phyloP scores from a whole-genome alignment of 1,140 invertebrate genomes.

The Matsumurasca onukii region DNA sequence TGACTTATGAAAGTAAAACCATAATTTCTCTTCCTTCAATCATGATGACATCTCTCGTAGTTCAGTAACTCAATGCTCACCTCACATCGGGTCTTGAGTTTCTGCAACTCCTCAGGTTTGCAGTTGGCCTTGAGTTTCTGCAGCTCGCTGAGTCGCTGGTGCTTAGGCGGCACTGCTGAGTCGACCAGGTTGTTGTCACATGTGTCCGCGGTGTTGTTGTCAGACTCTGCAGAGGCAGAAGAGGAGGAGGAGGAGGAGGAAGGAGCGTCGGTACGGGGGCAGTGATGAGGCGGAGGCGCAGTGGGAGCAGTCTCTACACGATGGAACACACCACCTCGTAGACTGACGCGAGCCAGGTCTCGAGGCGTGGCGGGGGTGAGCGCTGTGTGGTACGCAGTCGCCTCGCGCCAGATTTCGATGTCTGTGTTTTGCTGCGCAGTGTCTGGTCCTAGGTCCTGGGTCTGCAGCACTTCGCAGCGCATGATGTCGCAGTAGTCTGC shows the following conservation, averaged over 20 bases:
- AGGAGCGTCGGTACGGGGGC: slow-evolving; percentile 39
- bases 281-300: slow-evolving; percentile 27
- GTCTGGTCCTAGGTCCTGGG: slow-evolving; percentile 57
- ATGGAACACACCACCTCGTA: slow-evolving; percentile 10
- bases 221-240: too few relatives aligned
- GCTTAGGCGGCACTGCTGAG: slow-evolving; percentile 64
- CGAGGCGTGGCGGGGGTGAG: slow-evolving; percentile 52
- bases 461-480: slow-evolving; percentile 84
- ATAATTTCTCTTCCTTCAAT: too few relatives aligned
- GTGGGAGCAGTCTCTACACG: slow-evolving; percentile 9
- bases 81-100: slow-evolving; percentile 69
- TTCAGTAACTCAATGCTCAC: slow-evolving; percentile 46
- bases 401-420: slow-evolving; percentile 73
- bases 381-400: slow-evolving; percentile 64
- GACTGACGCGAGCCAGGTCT: slow-evolving; percentile 45
- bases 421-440: slow-evolving; percentile 63
- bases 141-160: slow-evolving; percentile 62
- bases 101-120: slow-evolving; percentile 75
- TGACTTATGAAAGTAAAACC: too few relatives aligned
- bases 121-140: slow-evolving; percentile 76
- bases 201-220: slow-evolving; percentile 51
- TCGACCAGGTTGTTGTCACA: slow-evolving; percentile 57
- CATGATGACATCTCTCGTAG: too few relatives aligned
- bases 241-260: not conserved
- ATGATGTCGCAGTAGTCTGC: slow-evolving; percentile 95